Conservation (phyloP, 2,797 vertebrate genomes). For the Gymnoscopelus braueri region DNA sequence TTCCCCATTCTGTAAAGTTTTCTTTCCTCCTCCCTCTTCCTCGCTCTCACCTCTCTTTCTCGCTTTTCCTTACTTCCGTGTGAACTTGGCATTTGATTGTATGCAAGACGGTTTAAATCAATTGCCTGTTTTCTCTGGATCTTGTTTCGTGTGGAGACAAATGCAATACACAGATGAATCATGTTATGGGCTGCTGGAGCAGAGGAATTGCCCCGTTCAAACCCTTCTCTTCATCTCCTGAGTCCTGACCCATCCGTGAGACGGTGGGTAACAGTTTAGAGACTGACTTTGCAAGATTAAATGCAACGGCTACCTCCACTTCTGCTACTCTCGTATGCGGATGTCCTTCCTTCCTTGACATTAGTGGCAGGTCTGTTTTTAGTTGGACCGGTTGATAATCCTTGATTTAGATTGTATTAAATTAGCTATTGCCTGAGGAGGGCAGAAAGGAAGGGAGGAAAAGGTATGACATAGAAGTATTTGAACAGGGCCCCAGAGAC, state of each 20-base stretch:
- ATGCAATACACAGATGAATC: conserved; percentile 18
- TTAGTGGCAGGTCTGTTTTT: neutral
- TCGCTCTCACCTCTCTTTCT: too few relatives aligned
- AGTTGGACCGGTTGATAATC: conserved; percentile 5
- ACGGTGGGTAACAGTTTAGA: neutral
- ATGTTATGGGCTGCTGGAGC: neutral
- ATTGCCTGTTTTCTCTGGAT: conserved; percentile 23
- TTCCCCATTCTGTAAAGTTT: neutral
- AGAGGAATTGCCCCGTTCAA: neutral
- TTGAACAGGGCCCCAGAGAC: neutral
- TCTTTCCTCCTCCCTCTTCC: neutral
- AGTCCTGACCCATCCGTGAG: neutral
- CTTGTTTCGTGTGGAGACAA: conserved; percentile 1
- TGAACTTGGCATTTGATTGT: conserved; percentile 49
- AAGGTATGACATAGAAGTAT: neutral
- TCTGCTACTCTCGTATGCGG: neutral
- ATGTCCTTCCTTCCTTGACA: neutral
- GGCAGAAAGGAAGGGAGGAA: neutral
- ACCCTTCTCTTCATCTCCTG: neutral
- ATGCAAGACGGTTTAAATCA: conserved; percentile 37
- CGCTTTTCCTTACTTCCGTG: neutral
- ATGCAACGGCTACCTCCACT: neutral
- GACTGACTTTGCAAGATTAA: neutral
- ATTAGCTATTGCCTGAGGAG: conserved; percentile 3
- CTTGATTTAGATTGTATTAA: conserved; percentile 3